Base-by-base conservation (phyloP, 2,797 vertebrate species). In the Phoebastria nigripes region DNA sequence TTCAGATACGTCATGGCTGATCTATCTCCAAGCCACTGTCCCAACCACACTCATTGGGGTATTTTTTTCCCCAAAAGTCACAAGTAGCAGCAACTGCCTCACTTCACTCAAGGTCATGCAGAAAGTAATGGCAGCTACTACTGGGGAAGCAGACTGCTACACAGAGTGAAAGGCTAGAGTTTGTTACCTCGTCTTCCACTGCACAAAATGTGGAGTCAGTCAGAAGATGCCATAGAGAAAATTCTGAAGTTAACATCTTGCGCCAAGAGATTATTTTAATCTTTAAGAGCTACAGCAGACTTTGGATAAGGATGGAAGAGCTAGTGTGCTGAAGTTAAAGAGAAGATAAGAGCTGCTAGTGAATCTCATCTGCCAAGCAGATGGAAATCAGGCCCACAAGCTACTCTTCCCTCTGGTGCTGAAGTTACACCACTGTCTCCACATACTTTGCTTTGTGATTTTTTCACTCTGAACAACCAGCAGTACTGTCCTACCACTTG, bases 201-300 rank as follows among this genome's bases (percentile, higher is more conserved):
- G 41, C 62, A 84, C 4, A 8, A 67, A 78, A 78, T 0, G 0
- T 0, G 6, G 11, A 66, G n/a, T 46, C 80, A 65, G 22, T 49
- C 19, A 66, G 33, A 79, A 41, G 2, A 67, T 25, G 13, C 8
- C 51, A 84, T 0, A 61, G 8, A 52, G 13, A 84, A 74, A 87
- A 77, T 41, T 74, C 47, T 47, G 37, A 92, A 66, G 26, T 56
- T 58, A 82, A 82, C 47, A 47, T 16, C 42, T 54, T 58, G 18
- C 2, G 3, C 28, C 54, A 81, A 74, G 87, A 61, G 5, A 46
- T 37, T 54, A 35, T 6, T 33, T 39, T 39, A 14, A 59, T 51
- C 29, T 69, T 52, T 39, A 33, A 65, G 12, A 85, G 17, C 46
- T 82, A 63, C 5, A 66, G 20, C 3, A 67, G 39, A 72, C 33